Evolutionary conservation across 2,888 invertebrate species (phyloP), one percentile per base, ranked within the genome.

Genomic region (Nesidiocoris tenuis): DNA sequence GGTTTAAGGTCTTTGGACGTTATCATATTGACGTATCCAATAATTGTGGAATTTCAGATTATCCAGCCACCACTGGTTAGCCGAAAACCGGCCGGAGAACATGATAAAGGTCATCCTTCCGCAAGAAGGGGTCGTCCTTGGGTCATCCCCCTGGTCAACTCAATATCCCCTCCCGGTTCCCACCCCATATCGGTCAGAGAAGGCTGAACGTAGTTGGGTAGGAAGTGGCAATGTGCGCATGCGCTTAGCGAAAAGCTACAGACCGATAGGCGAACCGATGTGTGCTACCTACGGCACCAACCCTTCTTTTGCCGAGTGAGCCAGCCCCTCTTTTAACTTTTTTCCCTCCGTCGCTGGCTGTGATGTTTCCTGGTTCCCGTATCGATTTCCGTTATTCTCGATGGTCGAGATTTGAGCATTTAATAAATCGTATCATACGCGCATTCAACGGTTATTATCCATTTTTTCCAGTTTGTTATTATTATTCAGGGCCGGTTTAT

Each of bases 111-210:
- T n/a, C n/a, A n/a, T n/a, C n/a, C n/a, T n/a, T n/a, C n/a, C n/a
- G n/a, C n/a, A n/a, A n/a, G n/a, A n/a, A n/a, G n/a, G n/a, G n/a
- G n/a, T n/a, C n/a, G n/a, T n/a, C n/a, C n/a, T n/a, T n/a, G n/a
- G n/a, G 70, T 70, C 70, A 70, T 59, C 59, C 70, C 24, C 22
- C 70, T 70, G 70, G 70, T 70, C 70, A 70, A 70, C 59, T 25
- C 54, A n/a, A n/a, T n/a, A n/a, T 70, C 68, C 59, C 68, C 59
- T 56, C n/a, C n/a, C n/a, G n/a, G n/a, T n/a, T n/a, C n/a, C 68
- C 57, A 61, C 61, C 61, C 2, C 39, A 12, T n/a, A n/a, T n/a
- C n/a, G 23, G 68, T 19, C 56, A 57, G n/a, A 57, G 23, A 18
- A 24, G 9, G 23, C 59, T 7, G 21, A 67, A 67, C 16, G 59